Evolutionary conservation across 2,888 invertebrate genomes (phyloP).

Genomic region (Branchellion lobata): DNA sequence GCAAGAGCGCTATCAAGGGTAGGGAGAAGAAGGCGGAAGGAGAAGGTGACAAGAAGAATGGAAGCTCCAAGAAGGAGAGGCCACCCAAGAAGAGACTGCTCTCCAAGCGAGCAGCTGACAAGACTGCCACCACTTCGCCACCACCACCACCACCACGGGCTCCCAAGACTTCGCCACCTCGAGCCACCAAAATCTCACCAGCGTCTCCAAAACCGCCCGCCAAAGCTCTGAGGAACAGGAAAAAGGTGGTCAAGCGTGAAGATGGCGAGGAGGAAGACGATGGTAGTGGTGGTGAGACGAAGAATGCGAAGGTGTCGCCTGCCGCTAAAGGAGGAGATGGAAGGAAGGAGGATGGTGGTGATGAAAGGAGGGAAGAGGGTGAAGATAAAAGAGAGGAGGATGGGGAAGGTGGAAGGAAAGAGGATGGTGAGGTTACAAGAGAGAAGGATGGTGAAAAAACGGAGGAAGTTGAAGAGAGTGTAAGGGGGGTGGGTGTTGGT

Average conservation of each 20-base stretch:
- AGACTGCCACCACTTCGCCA: too few relatives aligned
- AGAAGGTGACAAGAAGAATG: too few relatives aligned
- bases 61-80: too few relatives aligned
- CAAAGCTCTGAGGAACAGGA: background rate
- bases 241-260: background rate
- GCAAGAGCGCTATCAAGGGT: background rate
- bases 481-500: background rate
- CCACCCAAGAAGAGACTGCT: too few relatives aligned
- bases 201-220: too few relatives aligned
- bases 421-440: background rate
- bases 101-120: too few relatives aligned
- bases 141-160: too few relatives aligned
- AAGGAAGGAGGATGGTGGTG: background rate
- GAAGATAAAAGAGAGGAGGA: constrained; percentile 19
- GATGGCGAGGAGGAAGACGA: background rate
- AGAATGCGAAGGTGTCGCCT: background rate
- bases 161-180: too few relatives aligned
- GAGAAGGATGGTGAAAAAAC: background rate
- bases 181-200: too few relatives aligned
- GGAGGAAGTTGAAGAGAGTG: background rate
- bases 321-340: background rate
- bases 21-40: too few relatives aligned
- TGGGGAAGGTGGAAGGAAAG: background rate
- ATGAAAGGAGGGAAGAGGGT: background rate
- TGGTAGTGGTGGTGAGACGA: background rate